Base-by-base conservation (phyloP, 2,888 invertebrate genomes). In the Frankliniella intonsa region DNA sequence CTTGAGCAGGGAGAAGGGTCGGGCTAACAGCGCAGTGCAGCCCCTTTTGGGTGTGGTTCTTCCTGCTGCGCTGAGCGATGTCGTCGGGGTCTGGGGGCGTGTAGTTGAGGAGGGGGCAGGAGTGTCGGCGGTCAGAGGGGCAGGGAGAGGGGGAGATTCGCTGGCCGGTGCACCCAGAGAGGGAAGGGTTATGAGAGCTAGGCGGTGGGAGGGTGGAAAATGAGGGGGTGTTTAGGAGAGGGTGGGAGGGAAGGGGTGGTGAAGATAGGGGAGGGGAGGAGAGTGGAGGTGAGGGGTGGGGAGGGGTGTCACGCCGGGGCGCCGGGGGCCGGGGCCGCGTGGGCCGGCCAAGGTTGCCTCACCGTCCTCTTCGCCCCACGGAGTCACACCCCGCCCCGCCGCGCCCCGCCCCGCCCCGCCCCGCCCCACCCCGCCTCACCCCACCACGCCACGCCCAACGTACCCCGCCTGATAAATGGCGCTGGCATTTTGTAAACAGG, bases 401-500 rank as follows among this genome's bases (percentile, higher is more conserved):
- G 7, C 10, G 17, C 62, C 62, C 14, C 62, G 14, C 62, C 38
- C 38, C 62, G 19, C 62, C 62, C 69, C 69, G 10, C 25, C 69
- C 69, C 69, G 55, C 69, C 25, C 69, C 69, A 22, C 69, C 69
- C n/a, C n/a, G 3, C 1, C 65, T 19, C 22, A 0, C 69, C n/a
- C 9, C 69, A 22, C 65, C 65, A 2, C 9, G 69, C 69, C 22
- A 14, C 17, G 55, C 55, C 12, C 55, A 12, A 19, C 69, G 22
- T 10, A n/a, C 10, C 69, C 62, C 22, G 69, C 22, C 69, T 76
- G 69, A 76, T 76, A 76, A 22, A 76, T 76, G 22, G 69, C 25
- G 69, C 69, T 76, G 69, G 25, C 69, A 25, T 76, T 76, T 76
- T 22, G 69, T 76, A 76, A 76, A 76, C 69, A 76, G 69, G 69